Conservation (phyloP, 2,888 invertebrate species). For the Dilophus febrilis region DNA sequence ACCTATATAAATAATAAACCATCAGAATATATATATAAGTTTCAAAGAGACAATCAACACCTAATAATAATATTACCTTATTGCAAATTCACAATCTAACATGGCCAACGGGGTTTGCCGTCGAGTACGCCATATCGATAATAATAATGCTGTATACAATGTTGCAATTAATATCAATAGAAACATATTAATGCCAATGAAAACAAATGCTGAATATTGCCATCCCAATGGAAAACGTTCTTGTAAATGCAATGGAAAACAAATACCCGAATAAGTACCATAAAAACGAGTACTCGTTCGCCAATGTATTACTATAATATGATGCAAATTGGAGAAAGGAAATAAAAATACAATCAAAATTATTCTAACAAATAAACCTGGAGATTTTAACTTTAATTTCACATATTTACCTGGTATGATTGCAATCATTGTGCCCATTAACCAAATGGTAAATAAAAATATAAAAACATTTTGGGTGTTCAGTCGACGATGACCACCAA, state of each 20-base stretch:
- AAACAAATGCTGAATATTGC: constrained; percentile 54
- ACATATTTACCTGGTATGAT: constrained; percentile 41
- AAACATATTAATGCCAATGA: constrained; percentile 44
- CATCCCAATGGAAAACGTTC: constrained; percentile 49
- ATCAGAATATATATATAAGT: too few relatives aligned
- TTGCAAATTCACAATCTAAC: constrained; percentile 44
- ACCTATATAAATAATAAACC: constrained; percentile 25
- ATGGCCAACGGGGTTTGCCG: constrained; percentile 38
- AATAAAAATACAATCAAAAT: neutral
- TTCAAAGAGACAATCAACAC: too few relatives aligned
- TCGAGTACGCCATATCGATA: constrained; percentile 44
- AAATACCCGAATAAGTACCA: constrained; percentile 45
- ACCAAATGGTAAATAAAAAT: constrained; percentile 40
- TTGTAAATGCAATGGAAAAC: constrained; percentile 51
- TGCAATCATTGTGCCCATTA: constrained; percentile 38
- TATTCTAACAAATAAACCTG: neutral
- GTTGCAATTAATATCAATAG: constrained; percentile 39
- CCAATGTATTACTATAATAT: constrained; percentile 35
- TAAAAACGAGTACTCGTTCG: constrained; percentile 42
- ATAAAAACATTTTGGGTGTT: constrained; percentile 35
- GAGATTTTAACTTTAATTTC: neutral
- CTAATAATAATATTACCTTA: constrained; percentile 17
- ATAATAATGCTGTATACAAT: constrained; percentile 42
- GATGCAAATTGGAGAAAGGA: too few relatives aligned
- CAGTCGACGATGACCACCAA: constrained; percentile 36